phyloP scores from a whole-genome alignment of 2,888 invertebrate species.

The Agriotes lineatus region DNA sequence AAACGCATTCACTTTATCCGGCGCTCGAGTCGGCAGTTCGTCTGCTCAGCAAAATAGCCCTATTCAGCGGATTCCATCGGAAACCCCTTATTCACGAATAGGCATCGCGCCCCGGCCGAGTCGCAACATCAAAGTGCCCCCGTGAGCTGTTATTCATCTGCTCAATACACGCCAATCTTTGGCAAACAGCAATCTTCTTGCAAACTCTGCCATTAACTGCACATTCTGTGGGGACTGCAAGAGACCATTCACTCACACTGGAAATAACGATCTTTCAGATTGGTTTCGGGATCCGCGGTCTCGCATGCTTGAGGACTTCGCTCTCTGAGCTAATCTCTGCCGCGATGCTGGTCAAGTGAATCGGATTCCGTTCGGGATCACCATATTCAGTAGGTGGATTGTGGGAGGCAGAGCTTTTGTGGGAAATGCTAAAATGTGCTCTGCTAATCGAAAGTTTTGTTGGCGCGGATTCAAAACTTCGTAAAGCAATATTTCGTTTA shows the following conservation, averaged over 20 bases:
- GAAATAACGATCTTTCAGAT: slow-evolving; percentile 13
- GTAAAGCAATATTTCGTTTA: no score
- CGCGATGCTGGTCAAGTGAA: no score
- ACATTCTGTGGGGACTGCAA: slow-evolving; percentile 32
- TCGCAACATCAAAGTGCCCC: slow-evolving; percentile 42
- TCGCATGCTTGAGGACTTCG: no score
- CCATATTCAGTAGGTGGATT: no score
- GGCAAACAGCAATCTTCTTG: slow-evolving; percentile 44
- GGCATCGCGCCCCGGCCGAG: slow-evolving; percentile 23
- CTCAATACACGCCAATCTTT: slow-evolving; percentile 43
- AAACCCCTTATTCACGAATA: slow-evolving; percentile 40
- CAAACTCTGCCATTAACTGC: slow-evolving; percentile 41
- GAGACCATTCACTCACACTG: slow-evolving; percentile 18
- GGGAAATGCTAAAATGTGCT: no score
- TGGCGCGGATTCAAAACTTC: no score
- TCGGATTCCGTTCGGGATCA: no score
- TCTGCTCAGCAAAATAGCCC: slow-evolving; percentile 39
- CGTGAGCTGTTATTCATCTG: slow-evolving; percentile 39
- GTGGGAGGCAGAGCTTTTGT: no score
- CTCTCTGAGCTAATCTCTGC: no score
- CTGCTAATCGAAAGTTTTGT: no score
- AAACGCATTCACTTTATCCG: slow-evolving; percentile 36
- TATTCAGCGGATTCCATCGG: slow-evolving; percentile 41
- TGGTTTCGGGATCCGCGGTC: not conserved
- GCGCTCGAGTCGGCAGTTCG: slow-evolving; percentile 35